Evolutionary conservation across 2,888 invertebrate species (phyloP).

Genomic region (Caenorhabditis angaria): DNA sequence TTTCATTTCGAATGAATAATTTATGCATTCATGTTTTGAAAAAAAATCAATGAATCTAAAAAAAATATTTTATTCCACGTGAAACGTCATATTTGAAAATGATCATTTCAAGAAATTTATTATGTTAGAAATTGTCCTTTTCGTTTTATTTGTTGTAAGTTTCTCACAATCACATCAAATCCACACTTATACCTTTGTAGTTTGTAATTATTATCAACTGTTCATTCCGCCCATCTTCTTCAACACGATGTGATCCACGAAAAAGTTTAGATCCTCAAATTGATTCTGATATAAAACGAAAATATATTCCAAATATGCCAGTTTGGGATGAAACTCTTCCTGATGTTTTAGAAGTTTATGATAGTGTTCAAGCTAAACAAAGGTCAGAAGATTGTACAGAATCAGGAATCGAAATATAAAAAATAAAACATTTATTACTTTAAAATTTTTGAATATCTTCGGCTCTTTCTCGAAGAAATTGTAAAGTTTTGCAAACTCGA

Average conservation of each 20-base stretch:
- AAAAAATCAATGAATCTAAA: too few species aligned
- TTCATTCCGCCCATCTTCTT: neutral
- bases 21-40: too few species aligned
- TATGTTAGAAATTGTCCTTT: too few species aligned
- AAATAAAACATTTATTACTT: conserved; percentile 5
- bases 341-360: neutral
- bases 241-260: neutral
- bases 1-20: too few species aligned
- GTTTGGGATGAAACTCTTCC: neutral
- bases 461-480: conserved; percentile 8
- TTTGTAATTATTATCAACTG: neutral
- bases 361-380: neutral
- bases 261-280: neutral
- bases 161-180: too few species aligned
- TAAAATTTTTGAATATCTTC: neutral
- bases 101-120: too few species aligned
- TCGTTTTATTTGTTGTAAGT: too few species aligned
- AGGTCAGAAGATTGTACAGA: neutral
- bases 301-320: neutral
- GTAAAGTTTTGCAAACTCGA: conserved; percentile 5
- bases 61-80: too few species aligned
- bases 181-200: neutral
- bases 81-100: too few species aligned
- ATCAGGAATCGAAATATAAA: neutral
- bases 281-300: neutral